Percentiles rank a stretch among this genome's conserved stretches.
Evolutionary conservation across 2,797 vertebrate genomes (phyloP).

Genomic region (Danionella dracula): DNA sequence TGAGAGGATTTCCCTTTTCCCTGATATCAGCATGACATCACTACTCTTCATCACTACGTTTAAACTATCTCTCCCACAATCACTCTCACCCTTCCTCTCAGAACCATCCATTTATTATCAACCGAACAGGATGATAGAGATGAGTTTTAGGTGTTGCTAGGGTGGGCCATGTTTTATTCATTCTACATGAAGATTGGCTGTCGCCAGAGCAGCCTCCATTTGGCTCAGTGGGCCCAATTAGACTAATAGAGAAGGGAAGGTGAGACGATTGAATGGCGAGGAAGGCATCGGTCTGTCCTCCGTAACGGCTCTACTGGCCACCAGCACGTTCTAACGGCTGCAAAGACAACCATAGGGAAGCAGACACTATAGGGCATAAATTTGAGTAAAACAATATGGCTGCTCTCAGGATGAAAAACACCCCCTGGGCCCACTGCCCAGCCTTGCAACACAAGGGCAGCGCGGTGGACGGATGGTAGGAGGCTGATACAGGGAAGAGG

Average conservation of each 20-base stretch:
- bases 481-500: conserved; percentile 9
- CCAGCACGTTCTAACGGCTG: conserved; percentile 28
- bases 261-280: conserved; percentile 34
- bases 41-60: conserved; percentile 47
- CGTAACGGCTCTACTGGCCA: conserved; percentile 27
- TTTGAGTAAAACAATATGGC: conserved; percentile 73
- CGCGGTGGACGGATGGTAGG: conserved; percentile 10
- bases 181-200: conserved; percentile 37
- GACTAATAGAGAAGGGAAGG: conserved; percentile 72
- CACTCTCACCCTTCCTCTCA: conserved; percentile 8
- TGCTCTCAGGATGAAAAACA: conserved; percentile 64
- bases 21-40: too few relatives aligned
- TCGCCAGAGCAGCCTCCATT: conserved; percentile 33
- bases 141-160: conserved; percentile 30
- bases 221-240: conserved; percentile 64
- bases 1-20: too few relatives aligned
- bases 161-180: conserved; percentile 50
- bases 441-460: conserved; percentile 35
- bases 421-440: conserved; percentile 56
- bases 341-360: conserved; percentile 43
- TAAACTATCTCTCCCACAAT: conserved; percentile 38
- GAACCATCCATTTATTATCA: conserved; percentile 39
- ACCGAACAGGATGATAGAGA: conserved; percentile 41
- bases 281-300: conserved; percentile 34
- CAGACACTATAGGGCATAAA: conserved; percentile 56